Conservation (phyloP, 2,888 invertebrate species). For the Drosophila paranaensis region DNA sequence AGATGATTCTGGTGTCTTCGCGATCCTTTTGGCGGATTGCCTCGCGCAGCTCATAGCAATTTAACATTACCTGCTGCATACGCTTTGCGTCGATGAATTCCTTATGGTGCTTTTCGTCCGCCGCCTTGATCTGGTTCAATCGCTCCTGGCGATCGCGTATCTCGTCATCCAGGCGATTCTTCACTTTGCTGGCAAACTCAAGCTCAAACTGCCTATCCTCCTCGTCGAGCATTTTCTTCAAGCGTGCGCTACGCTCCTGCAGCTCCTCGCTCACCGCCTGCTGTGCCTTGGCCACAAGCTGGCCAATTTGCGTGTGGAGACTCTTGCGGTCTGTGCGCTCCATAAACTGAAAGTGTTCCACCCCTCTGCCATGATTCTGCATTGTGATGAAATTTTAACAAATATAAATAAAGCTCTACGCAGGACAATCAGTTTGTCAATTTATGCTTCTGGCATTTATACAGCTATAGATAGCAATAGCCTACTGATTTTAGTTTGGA, state of each 20-base stretch:
- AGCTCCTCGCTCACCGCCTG: constrained; percentile 72
- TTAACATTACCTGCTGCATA: constrained; percentile 78
- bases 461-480: background rate
- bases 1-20: constrained; percentile 69
- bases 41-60: constrained; percentile 82
- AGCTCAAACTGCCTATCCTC: constrained; percentile 80
- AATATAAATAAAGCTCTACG: constrained; percentile 8
- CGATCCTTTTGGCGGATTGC: constrained; percentile 74
- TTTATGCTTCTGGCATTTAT: constrained; percentile 16
- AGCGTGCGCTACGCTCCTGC: constrained; percentile 59
- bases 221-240: constrained; percentile 69
- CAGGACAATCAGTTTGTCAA: constrained; percentile 21
- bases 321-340: constrained; percentile 78
- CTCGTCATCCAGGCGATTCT: constrained; percentile 78
- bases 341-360: constrained; percentile 73
- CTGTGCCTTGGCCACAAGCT: constrained; percentile 77
- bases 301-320: constrained; percentile 75
- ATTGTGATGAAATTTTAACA: constrained; percentile 21
- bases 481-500: background rate
- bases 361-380: constrained; percentile 52
- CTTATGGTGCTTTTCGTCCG: constrained; percentile 55
- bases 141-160: constrained; percentile 76
- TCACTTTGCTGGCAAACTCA: constrained; percentile 79
- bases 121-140: constrained; percentile 73
- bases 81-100: constrained; percentile 75